Evolutionary conservation across 2,888 invertebrate genomes (phyloP).

Genomic region (Hemaris fuciformis): DNA sequence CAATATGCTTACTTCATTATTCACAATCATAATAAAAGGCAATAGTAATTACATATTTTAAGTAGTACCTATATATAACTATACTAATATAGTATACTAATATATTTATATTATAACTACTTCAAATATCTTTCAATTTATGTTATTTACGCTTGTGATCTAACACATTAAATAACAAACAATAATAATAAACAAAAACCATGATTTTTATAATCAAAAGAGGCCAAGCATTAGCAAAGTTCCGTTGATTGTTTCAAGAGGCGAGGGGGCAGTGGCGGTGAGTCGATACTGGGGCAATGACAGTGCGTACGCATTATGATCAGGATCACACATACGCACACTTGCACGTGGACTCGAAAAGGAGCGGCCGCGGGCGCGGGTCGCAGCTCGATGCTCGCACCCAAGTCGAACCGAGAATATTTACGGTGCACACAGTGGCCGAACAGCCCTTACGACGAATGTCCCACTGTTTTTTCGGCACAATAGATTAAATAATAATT

Average conservation of each 20-base stretch:
- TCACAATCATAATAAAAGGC: background rate
- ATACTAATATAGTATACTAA: too few relatives aligned
- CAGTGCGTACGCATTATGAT: conserved; percentile 66
- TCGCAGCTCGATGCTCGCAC: background rate
- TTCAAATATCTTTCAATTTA: too few relatives aligned
- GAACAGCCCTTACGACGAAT: background rate
- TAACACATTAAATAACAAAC: too few relatives aligned
- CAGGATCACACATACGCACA: conserved; percentile 38
- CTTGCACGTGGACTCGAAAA: conserved; percentile 17
- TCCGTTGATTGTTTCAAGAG: conserved; percentile 67
- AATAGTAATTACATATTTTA: too few relatives aligned
- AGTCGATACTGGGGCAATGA: conserved; percentile 54
- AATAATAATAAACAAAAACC: too few relatives aligned
- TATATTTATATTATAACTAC: too few relatives aligned
- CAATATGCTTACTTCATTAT: background rate
- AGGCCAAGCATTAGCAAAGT: conserved; percentile 54
- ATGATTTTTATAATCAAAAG: too few relatives aligned
- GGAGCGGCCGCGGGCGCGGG: conserved; percentile 37
- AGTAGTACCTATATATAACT: too few relatives aligned
- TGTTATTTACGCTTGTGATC: too few relatives aligned
- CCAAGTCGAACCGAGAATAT: conserved; percentile 11
- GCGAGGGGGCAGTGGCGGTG: conserved; percentile 43
- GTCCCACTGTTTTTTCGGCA: conserved; percentile 11
- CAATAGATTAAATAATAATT: conserved; percentile 57
- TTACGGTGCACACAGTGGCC: background rate